These are phyloP conservation scores for Eonycteris spelaea DNA, from an alignment of 2,113 vertebrate species.

Conservation along the genomic window DNA sequence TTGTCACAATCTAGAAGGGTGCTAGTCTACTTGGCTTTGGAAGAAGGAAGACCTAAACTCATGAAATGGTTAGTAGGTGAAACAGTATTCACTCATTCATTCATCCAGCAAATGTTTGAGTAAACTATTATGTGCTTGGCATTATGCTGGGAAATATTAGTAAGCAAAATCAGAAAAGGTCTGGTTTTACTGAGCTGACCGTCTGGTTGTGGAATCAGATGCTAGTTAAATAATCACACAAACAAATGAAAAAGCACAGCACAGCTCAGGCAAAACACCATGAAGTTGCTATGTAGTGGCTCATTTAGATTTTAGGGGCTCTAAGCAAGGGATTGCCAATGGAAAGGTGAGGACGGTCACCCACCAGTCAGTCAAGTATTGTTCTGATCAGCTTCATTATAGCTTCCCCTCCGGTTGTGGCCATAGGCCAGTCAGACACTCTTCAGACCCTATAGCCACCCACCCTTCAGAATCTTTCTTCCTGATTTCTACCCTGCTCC, in stretches of 20 bases:
- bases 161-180: not conserved
- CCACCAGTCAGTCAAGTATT: not conserved
- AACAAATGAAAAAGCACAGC: not conserved
- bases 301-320: not conserved
- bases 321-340: not conserved
- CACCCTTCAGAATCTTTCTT: not conserved
- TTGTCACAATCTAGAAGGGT: not conserved
- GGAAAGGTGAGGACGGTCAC: not conserved
- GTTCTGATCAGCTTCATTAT: not conserved
- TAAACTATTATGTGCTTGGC: not conserved
- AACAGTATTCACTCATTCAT: not conserved
- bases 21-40: not conserved
- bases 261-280: not conserved
- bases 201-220: not conserved
- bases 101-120: not conserved
- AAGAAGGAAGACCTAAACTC: not conserved
- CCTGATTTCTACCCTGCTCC: not conserved
- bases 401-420: not conserved
- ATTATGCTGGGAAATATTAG: not conserved
- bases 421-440: not conserved
- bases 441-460: not conserved
- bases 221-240: not conserved
- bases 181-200: not conserved
- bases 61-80: not conserved
- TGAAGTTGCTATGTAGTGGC: not conserved